Base-by-base conservation (phyloP, 2,888 invertebrate species). In the Protodeltote pygarga region DNA sequence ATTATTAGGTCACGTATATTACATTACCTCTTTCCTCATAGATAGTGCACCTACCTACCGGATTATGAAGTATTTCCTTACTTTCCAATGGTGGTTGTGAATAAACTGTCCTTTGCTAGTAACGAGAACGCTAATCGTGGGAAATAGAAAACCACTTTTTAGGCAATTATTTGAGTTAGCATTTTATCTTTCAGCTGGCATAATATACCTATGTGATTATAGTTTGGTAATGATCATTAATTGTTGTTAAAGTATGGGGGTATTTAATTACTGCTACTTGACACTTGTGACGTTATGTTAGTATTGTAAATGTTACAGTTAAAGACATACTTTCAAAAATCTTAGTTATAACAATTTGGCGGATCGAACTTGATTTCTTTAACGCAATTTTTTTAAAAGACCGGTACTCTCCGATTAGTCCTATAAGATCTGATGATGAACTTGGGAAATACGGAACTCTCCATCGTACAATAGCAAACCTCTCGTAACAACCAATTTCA, bases 131-230 rank as follows among this genome's bases (percentile, higher is more conserved):
- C 31, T 6, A 28, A 35, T 29, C 50, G 63, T 55, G 57, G 31
- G 45, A 60, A 60, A 50, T 60, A 61, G 40, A 61, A 61, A 61
- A 44, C 27, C 37, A 23, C 29, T 41, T 41, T 45, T 21, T 24
- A 21, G 27, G 15, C 13, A 23, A 24, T 21, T 24, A 51, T 21
- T 40, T 41, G 21, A 41, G 47, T 21, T 39, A 32, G 16, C 14
- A 17, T 14, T 3, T 14, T 14, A 41, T 42, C 16, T 27, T 23
- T 27, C 21, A 39, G 25, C 16, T 37, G 31, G 46, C 34, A 45
- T 44, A 40, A 37, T 31, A 14, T 38, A n/a, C n/a, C n/a, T n/a
- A 19, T 27, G 27, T 31, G 15, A 48, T 39, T 52, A 28, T 23
- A 46, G 51, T 55, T 50, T 46, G 35, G 31, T 29, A 8, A 54